These are phyloP conservation scores for Drosophila serrata DNA, from an alignment of 1,140 invertebrate genomes.

Conservation along the genomic window DNA sequence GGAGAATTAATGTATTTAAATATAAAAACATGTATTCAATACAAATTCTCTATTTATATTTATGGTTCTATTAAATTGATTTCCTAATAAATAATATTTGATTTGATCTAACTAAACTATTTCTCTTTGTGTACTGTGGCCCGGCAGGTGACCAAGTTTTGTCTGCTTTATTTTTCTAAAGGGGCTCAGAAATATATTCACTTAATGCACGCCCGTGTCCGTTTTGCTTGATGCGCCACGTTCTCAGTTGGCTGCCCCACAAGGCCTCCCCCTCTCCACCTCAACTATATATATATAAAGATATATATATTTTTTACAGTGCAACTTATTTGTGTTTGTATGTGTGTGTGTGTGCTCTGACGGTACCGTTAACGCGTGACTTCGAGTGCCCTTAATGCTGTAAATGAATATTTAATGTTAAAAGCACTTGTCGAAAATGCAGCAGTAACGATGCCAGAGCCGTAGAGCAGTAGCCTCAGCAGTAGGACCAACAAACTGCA, in stretches of 20 bases:
- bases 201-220: slow-evolving; percentile 77
- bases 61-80: not conserved
- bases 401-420: slow-evolving; percentile 84
- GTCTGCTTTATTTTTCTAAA: slow-evolving; percentile 14
- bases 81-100: not conserved
- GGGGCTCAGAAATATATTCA: slow-evolving; percentile 67
- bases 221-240: slow-evolving; percentile 81
- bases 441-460: slow-evolving; percentile 58
- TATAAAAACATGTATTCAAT: not conserved
- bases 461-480: slow-evolving; percentile 41
- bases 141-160: slow-evolving; percentile 62
- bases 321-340: slow-evolving; percentile 30
- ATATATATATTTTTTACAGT: slow-evolving; percentile 16
- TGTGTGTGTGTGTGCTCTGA: slow-evolving; percentile 33
- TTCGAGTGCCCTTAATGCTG: slow-evolving; percentile 83
- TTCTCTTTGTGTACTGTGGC: slow-evolving; percentile 28
- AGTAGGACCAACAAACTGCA: slow-evolving; percentile 56
- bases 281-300: slow-evolving; percentile 4
- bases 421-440: slow-evolving; percentile 84
- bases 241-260: slow-evolving; percentile 52
- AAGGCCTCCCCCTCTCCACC: not conserved
- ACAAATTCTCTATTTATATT: not conserved
- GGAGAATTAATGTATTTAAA: not conserved
- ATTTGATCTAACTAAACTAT: not conserved
- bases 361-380: slow-evolving; percentile 80